Base-by-base conservation (phyloP, 2,797 vertebrate species). In the Arrhamphus sclerolepis region DNA sequence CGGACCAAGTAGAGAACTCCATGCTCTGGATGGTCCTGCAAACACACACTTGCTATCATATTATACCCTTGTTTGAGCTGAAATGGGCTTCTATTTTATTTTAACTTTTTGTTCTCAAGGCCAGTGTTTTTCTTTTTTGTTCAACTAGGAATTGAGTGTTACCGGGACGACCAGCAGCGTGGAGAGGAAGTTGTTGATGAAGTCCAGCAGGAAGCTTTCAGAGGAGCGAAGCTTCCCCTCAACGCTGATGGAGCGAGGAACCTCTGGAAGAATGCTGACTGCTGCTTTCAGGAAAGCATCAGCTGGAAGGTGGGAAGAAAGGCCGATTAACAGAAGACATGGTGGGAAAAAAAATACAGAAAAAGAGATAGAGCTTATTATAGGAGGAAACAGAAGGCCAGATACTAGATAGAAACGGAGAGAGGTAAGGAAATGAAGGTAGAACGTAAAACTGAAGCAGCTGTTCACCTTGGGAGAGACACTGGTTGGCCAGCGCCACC, bases 241-340 rank as follows among this genome's bases (percentile, higher is more conserved):
- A 0, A 99, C 76, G 2, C 68, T 96, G 82, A 99, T 96, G 75
- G 77, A 93, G 77, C 94, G 97, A 9, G 98, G 96, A 19, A 99
- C 97, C 72, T 98, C 97, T 0, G 96, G 94, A 42, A 99, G 81
- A 50, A 99, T 72, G 75, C 94, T 93, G 70, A 99, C 94, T 0
- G 96, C 95, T 0, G 98, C 96, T 87, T 95, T 98, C 75, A 99
- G 94, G 86, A 99, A 98, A 4, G 96, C 95, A 46, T 99, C 98
- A 5, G 97, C 98, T 99, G 76, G 26, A 65, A 41, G 19, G 97
- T 97, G 99, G 76, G 26, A 65, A 41, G 19, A 24, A 31, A 24
- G 34, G 14, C 11, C 28, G n/a, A 44, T 20, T 13, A 22, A 7
- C 11, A 18, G 4, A 28, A 26, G 7, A n/a, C 7, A 41, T 14